These are phyloP conservation scores for Todiramphus chloris DNA, from an alignment of 2,113 vertebrate genomes.

Conservation along the genomic window DNA sequence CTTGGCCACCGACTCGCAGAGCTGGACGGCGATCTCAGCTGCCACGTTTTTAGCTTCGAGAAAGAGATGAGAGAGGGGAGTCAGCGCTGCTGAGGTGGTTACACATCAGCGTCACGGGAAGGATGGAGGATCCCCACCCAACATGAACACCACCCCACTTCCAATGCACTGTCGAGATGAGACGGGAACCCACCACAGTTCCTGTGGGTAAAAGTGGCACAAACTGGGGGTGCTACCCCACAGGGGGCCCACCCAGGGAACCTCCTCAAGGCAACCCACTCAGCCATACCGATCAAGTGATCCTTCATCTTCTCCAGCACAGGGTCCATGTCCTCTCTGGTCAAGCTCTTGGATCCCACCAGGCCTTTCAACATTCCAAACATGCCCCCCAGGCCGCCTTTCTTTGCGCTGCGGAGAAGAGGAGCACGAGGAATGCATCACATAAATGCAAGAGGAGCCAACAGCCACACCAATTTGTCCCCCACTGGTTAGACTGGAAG, in stretches of 20 bases:
- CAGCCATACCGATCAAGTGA: slow-evolving; percentile 86
- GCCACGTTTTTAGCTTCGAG: slow-evolving; percentile 94
- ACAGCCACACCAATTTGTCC: neutral
- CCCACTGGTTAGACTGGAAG: neutral
- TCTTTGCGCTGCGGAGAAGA: slow-evolving; percentile 77
- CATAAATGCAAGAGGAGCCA: neutral
- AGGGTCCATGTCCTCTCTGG: slow-evolving; percentile 89
- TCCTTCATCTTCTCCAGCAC: slow-evolving; percentile 97
- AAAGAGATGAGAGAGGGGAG: neutral
- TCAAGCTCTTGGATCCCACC: slow-evolving; percentile 95
- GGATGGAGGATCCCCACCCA: neutral
- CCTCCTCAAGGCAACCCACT: accelerated
- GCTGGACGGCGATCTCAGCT: slow-evolving; percentile 90
- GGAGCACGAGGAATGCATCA: accelerated
- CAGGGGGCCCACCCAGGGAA: neutral
- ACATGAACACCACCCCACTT: accelerated
- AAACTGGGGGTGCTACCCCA: accelerated
- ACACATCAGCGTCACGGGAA: accelerated
- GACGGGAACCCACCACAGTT: neutral
- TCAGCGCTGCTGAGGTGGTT: neutral
- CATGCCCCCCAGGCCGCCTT: slow-evolving; percentile 90
- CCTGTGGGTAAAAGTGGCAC: neutral
- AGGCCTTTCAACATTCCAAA: slow-evolving; percentile 97
- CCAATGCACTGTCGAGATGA: accelerated
- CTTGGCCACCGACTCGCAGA: slow-evolving; percentile 95